These are phyloP conservation scores for Drosophila greeni DNA, from an alignment of 2,888 invertebrate species.

Conservation along the genomic window DNA sequence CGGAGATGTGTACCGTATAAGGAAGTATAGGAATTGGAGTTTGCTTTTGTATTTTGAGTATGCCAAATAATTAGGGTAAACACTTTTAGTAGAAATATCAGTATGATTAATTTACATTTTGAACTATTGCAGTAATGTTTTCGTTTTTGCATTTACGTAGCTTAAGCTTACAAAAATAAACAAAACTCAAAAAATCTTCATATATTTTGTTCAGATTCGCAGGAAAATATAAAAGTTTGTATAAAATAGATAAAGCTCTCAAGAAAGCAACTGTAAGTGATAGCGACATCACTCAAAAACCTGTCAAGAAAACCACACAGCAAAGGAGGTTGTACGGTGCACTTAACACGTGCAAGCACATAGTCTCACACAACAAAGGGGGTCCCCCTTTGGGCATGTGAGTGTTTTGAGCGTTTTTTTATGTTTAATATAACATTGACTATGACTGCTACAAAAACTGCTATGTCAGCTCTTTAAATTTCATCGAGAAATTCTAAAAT, in stretches of 20 bases:
- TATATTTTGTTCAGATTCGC: too few relatives aligned
- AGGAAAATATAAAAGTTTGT: too few relatives aligned
- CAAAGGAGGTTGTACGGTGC: constrained; percentile 17
- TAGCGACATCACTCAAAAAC: constrained; percentile 15
- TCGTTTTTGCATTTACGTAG: background rate
- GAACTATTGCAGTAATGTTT: background rate
- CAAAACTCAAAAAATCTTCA: too few relatives aligned
- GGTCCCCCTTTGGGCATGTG: constrained; percentile 13
- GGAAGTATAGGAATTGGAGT: fast-evolving
- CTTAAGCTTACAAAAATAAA: background rate
- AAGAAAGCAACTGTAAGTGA: background rate
- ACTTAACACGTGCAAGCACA: constrained; percentile 9
- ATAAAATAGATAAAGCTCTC: background rate
- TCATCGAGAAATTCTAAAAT: too few relatives aligned
- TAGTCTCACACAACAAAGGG: background rate
- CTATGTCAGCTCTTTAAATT: constrained; percentile 4
- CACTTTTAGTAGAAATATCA: too few relatives aligned
- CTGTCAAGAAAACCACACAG: constrained; percentile 11
- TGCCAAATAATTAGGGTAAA: background rate
- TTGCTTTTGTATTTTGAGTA: background rate
- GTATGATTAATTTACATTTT: too few relatives aligned
- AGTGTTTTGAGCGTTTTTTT: constrained; percentile 46
- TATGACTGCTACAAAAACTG: constrained; percentile 31
- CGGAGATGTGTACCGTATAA: too few relatives aligned
- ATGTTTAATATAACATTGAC: too few relatives aligned